Conservation (phyloP, 2,888 invertebrate species). For the Drosophila niveifrons region DNA sequence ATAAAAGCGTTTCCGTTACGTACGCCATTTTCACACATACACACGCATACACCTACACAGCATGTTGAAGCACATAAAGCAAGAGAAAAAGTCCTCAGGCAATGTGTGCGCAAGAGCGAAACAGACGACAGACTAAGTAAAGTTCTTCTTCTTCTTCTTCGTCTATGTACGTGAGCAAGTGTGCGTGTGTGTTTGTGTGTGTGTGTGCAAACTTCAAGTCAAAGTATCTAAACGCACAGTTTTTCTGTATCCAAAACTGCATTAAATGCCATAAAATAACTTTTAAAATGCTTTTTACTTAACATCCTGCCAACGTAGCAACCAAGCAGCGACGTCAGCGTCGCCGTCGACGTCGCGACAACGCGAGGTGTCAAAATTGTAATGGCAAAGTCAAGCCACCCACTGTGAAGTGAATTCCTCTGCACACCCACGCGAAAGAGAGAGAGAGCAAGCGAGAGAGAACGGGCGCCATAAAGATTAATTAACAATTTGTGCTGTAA, state of each 20-base stretch:
- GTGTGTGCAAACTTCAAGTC: constrained; percentile 68
- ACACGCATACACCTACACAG: constrained; percentile 22
- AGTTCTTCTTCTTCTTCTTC: constrained; percentile 3
- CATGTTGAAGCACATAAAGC: constrained; percentile 13
- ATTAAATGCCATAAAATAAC: constrained; percentile 84
- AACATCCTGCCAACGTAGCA: constrained; percentile 64
- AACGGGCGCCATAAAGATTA: constrained; percentile 74
- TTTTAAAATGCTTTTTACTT: constrained; percentile 83
- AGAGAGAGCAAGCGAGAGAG: constrained; percentile 1
- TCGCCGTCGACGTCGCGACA: constrained; percentile 7
- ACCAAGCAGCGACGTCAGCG: constrained; percentile 19
- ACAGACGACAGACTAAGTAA: constrained; percentile 27
- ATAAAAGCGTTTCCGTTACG: constrained; percentile 80
- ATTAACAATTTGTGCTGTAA: constrained; percentile 81
- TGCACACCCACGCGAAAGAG: constrained; percentile 47
- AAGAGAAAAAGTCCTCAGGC: constrained; percentile 24
- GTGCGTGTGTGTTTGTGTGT: constrained; percentile 31
- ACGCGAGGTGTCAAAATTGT: constrained; percentile 69
- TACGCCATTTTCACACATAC: constrained; percentile 71
- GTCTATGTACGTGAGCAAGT: constrained; percentile 1
- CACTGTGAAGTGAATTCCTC: constrained; percentile 41
- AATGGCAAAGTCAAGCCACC: constrained; percentile 47
- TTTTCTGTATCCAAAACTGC: constrained; percentile 81
- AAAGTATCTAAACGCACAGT: constrained; percentile 81
- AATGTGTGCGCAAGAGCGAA: constrained; percentile 25